These are phyloP conservation scores for Anguilla pacifica DNA, from an alignment of 2,797 vertebrate species.

Conservation along the genomic window DNA sequence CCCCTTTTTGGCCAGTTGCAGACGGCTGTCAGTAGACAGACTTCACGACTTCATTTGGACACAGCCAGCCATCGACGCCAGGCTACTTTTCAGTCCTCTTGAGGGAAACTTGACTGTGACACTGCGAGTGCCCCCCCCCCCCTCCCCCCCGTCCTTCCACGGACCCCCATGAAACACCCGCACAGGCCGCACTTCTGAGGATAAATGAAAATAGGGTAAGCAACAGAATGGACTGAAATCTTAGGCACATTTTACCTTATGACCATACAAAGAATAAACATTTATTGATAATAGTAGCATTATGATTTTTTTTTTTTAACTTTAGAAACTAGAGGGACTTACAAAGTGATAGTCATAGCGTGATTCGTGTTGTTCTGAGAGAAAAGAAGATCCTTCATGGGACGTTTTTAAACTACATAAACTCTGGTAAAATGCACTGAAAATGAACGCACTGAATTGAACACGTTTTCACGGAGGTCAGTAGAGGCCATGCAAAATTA, in stretches of 20 bases:
- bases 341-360: not conserved
- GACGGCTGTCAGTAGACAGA: conserved; percentile 11
- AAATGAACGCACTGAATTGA: not conserved
- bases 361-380: not conserved
- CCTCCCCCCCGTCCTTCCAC: not conserved
- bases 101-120: conserved; percentile 40
- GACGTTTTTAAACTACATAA: no score
- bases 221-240: not conserved
- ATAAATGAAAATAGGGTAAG: not conserved
- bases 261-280: not conserved
- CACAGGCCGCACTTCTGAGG: not conserved
- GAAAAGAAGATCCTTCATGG: not conserved
- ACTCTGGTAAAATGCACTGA: not conserved
- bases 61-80: conserved; percentile 31
- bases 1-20: conserved; percentile 19
- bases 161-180: not conserved
- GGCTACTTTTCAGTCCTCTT: not conserved
- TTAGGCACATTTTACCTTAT: not conserved
- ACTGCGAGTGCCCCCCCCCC: not conserved
- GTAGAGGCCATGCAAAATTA: no score
- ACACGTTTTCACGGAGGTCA: not conserved
- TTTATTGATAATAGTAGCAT: not conserved
- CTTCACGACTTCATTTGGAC: conserved; percentile 5
- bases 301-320: not conserved
- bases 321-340: not conserved